Percentiles rank a stretch among this genome's conserved stretches.
These are phyloP conservation scores for Serrognathus titanus DNA, from an alignment of 2,888 invertebrate genomes.

Conservation along the genomic window DNA sequence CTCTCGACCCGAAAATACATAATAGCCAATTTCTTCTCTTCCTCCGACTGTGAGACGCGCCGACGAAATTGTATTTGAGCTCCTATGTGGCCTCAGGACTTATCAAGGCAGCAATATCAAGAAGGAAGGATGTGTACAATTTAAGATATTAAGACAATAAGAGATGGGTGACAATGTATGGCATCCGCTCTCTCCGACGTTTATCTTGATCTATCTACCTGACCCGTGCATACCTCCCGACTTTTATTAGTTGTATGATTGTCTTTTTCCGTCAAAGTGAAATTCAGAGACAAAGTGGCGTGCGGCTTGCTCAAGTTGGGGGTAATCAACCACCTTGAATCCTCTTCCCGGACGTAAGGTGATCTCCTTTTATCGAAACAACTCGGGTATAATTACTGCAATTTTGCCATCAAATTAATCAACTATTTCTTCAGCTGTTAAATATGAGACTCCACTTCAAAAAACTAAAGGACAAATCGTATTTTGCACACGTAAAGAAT, in stretches of 20 bases:
- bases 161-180: neutral
- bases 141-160: conserved; percentile 7
- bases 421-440: too few species aligned
- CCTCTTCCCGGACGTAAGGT: conserved; percentile 29
- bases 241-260: conserved; percentile 22
- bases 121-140: conserved; percentile 11
- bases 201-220: conserved; percentile 3
- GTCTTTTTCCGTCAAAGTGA: conserved; percentile 25
- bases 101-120: neutral
- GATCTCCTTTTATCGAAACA: neutral
- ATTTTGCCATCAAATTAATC: too few species aligned
- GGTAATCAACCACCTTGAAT: conserved; percentile 40
- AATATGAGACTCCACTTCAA: too few species aligned
- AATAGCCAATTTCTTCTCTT: too few species aligned
- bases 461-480: too few species aligned
- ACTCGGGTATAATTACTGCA: too few species aligned
- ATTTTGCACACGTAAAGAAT: too few species aligned
- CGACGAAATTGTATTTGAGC: too few species aligned
- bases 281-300: conserved; percentile 26
- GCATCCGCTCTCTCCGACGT: neutral
- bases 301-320: conserved; percentile 23
- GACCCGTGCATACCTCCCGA: conserved; percentile 19
- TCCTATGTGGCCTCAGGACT: neutral
- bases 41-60: too few species aligned
- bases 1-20: too few species aligned